A percentile compares a stretch with the other conserved stretches of the same genome.
phyloP scores from a whole-genome alignment of 2,888 invertebrate genomes.

The Chymomyza amoena region DNA sequence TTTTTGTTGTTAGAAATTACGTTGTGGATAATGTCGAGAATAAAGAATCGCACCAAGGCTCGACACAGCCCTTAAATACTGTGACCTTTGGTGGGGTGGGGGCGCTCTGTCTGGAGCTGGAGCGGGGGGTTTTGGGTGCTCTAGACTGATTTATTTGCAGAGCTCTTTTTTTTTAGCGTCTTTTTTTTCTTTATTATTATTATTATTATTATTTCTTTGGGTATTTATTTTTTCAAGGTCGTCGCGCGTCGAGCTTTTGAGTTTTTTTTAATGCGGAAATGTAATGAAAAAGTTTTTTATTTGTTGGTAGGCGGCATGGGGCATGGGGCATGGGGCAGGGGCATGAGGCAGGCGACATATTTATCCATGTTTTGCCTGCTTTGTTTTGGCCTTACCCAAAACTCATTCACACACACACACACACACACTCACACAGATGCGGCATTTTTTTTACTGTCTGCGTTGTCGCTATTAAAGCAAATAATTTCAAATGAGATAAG shows the following conservation, averaged over 20 bases:
- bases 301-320: neutral
- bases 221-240: constrained; percentile 53
- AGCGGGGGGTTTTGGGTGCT: constrained; percentile 10
- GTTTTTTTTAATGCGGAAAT: constrained; percentile 58
- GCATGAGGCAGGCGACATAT: constrained; percentile 32
- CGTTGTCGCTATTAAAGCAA: constrained; percentile 60
- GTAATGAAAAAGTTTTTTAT: constrained; percentile 68
- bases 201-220: neutral
- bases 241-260: constrained; percentile 43
- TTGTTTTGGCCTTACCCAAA: constrained; percentile 32
- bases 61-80: constrained; percentile 12
- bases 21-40: constrained; percentile 61
- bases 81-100: constrained; percentile 33
- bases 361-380: constrained; percentile 51
- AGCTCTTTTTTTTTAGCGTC: constrained; percentile 56
- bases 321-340: neutral
- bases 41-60: constrained; percentile 6
- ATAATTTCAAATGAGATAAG: constrained; percentile 71
- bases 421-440: neutral
- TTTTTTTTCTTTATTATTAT: constrained; percentile 27
- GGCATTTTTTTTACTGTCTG: neutral
- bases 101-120: constrained; percentile 1
- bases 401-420: neutral
- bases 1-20: constrained; percentile 65
- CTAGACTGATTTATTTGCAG: constrained; percentile 70